Percentiles rank a stretch among this genome's conserved stretches.
Conservation (phyloP, 2,888 invertebrate species). For the Lasioglossum malachurum region DNA sequence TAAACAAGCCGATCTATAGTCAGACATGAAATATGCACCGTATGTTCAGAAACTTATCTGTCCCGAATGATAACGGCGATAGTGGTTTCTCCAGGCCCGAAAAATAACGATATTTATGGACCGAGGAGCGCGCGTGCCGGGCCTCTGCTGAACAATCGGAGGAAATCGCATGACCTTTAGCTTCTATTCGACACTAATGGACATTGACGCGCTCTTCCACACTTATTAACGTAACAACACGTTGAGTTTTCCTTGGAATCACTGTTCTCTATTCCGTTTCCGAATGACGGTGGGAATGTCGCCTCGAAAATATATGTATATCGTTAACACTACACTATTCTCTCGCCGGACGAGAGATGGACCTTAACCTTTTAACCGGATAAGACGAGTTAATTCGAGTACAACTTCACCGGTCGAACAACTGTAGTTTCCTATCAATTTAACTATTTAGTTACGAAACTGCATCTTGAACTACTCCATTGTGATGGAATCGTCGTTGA, state of each 20-base stretch:
- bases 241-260: conserved; percentile 10
- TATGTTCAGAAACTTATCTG: not conserved
- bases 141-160: conserved; percentile 74
- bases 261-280: conserved; percentile 17
- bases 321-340: conserved; percentile 39
- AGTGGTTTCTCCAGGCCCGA: not conserved
- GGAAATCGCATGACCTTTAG: conserved; percentile 82
- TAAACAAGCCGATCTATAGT: not conserved
- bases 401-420: not conserved
- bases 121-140: not conserved
- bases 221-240: conserved; percentile 34
- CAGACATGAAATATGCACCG: not conserved
- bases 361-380: not conserved
- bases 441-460: not conserved
- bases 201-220: conserved; percentile 37
- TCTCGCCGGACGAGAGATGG: not conserved
- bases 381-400: not conserved
- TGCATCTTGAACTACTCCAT: not conserved
- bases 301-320: not conserved
- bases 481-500: not conserved
- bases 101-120: conserved; percentile 5
- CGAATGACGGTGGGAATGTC: conserved; percentile 13
- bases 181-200: conserved; percentile 51
- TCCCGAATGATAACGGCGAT: not conserved
- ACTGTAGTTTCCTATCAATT: not conserved